A percentile compares a stretch with the other conserved stretches of the same genome.
phyloP scores from a whole-genome alignment of 1,140 invertebrate species.

The Lordiphosa stackelbergi region DNA sequence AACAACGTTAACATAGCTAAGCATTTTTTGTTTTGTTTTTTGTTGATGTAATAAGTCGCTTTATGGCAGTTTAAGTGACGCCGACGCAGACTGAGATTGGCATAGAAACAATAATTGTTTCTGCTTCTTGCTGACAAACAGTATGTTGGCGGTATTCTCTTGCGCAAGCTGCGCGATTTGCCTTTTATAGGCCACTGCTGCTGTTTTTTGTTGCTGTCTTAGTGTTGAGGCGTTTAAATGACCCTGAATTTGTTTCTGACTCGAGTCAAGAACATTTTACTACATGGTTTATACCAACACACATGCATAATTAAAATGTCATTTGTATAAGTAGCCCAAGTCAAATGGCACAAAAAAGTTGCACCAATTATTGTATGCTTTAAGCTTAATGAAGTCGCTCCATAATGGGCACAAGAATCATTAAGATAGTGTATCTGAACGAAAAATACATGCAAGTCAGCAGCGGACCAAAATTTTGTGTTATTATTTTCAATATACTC shows the following conservation, averaged over 20 bases:
- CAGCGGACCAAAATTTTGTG: neutral
- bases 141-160: constrained; percentile 36
- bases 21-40: neutral
- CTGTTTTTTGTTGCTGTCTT: neutral
- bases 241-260: constrained; percentile 48
- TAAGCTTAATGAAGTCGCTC: constrained; percentile 8
- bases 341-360: neutral
- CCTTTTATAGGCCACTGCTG: constrained; percentile 44
- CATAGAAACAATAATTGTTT: constrained; percentile 42
- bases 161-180: constrained; percentile 31
- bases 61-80: constrained; percentile 7
- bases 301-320: constrained; percentile 31
- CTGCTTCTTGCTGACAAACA: constrained; percentile 7
- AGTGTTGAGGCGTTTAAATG: constrained; percentile 33
- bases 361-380: neutral
- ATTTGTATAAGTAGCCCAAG: constrained; percentile 18
- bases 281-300: constrained; percentile 11
- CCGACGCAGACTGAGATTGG: constrained; percentile 16
- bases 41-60: neutral
- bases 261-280: constrained; percentile 19
- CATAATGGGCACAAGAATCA: constrained; percentile 24
- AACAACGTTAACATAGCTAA: neutral
- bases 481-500: constrained; percentile 27
- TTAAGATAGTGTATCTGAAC: constrained; percentile 18
- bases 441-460: constrained; percentile 19